Conservation (phyloP, 2,113 vertebrate species). For the Sula dactylatra region DNA sequence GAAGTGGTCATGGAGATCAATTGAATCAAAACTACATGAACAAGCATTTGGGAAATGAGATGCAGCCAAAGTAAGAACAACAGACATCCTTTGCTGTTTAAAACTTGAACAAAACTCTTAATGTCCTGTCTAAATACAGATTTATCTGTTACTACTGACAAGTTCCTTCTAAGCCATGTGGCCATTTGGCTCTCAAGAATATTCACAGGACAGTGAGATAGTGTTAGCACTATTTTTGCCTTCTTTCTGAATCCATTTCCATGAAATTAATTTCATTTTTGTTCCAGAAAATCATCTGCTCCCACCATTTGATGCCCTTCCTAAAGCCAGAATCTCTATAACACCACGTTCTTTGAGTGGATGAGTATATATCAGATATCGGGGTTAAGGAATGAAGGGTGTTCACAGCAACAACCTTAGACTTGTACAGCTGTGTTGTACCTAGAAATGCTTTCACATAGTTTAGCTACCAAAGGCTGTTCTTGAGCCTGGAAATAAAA, state of each 20-base stretch:
- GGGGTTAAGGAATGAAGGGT: neutral
- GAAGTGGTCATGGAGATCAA: neutral
- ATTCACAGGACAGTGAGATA: neutral
- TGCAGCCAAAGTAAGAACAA: neutral
- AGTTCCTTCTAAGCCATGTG: neutral
- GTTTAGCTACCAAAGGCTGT: neutral
- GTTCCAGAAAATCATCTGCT: neutral
- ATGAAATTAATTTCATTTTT: neutral
- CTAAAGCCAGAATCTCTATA: neutral
- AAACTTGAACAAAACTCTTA: neutral
- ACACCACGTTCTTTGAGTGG: neutral
- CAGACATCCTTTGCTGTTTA: neutral
- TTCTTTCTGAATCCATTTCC: neutral
- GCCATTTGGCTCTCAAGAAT: neutral
- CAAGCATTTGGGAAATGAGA: neutral
- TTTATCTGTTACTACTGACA: neutral
- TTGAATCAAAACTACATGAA: neutral
- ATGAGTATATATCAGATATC: neutral
- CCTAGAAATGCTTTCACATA: neutral
- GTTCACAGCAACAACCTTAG: neutral
- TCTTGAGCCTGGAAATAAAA: neutral
- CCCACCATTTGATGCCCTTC: neutral
- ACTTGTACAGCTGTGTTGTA: neutral
- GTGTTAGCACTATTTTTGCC: neutral
- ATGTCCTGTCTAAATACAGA: neutral